Base-by-base conservation (phyloP, 2,888 invertebrate species). In the Ochlodes sylvanus region DNA sequence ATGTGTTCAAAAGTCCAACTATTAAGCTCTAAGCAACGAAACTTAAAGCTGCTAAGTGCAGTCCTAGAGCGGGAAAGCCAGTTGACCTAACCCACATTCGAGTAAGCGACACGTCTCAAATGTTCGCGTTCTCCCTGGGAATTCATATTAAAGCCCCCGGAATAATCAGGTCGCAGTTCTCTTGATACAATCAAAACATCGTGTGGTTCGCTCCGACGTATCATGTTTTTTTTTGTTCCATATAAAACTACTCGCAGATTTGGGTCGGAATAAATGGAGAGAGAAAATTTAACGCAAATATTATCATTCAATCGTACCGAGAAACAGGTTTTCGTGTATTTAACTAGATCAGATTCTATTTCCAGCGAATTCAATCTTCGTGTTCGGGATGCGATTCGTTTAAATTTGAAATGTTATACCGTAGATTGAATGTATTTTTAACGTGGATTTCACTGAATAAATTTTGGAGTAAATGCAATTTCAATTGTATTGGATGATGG, bases 61-160 rank as follows among this genome's bases (percentile, higher is more conserved):
- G 19, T 64, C 57, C 47, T 64, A 56, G 10, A 56, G 34, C 47
- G 64, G 41, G 42, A 54, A 61, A 55, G 58, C 60, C 41, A 62
- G 60, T 72, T 72, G 72, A 70, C 70, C 72, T 72, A 72, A 70
- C 70, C 72, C 69, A 72, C 69, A 70, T 70, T 57, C 19, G 56
- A 47, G 54, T n/a, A n/a, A n/a, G n/a, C 47, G 14, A 21, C 54
- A 27, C 52, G 56, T 19, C 64, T 21, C 57, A 34, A 34, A 50
- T 57, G 50, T 50, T 64, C 38, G 64, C 50, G 38, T 57, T 47
- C 47, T 47, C 21, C 19, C 41, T 41, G 17, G 50, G 50, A 50
- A 50, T 63, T 54, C 41, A 63, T 63, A 63, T 63, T 41, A 63
- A 54, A 54, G 27, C 17, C 34, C 47, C 62, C 54, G 41, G 52